Evolutionary conservation across 2,797 vertebrate genomes (phyloP), one percentile per base, ranked within the genome.

Genomic region (Nannoperca australis): DNA sequence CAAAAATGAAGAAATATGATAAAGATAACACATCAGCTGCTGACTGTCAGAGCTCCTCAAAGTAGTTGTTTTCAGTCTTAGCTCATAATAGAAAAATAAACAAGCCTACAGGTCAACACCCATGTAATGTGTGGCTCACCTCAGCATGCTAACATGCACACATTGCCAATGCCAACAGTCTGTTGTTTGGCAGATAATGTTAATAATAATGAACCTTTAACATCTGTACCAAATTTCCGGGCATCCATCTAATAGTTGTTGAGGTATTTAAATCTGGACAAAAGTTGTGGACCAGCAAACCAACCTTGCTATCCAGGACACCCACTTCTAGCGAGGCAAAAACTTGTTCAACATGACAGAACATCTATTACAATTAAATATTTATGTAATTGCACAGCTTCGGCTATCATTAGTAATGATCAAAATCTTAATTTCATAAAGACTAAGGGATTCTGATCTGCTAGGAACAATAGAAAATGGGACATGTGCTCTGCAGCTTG

Each of bases 401-500:
- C n/a, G 38, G n/a, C 45, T 47, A 20, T 20, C 40, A 79, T 59
- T 70, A 30, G 22, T 27, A 13, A 30, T 58, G 42, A 78, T 82
- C n/a, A 61, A 54, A 44, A 27, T 73, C 51, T 74, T 61, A 3
- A 53, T 77, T 73, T 83, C 3, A 22, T n/a, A 53, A 66, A 85
- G 70, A 72, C n/a, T 67, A 79, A 72, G 56, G n/a, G 51, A 60
- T 50, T 71, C n/a, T 17, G 60, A 68, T 75, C 14, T 22, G 53
- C 61, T 70, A 55, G 24, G 79, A 81, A 78, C 64, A 85, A 80
- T 38, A 67, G 67, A 79, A 58, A 77, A 20, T 20, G 12, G 63
- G 66, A 80, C 87, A 90, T 86, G 75, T 91, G 88, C 51, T 76
- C 32, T 72, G 62, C 88, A 92, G 89, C 86, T 78, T 24, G 77